phyloP scores from a whole-genome alignment of 2,113 vertebrate genomes.

The Tautogolabrus adspersus region DNA sequence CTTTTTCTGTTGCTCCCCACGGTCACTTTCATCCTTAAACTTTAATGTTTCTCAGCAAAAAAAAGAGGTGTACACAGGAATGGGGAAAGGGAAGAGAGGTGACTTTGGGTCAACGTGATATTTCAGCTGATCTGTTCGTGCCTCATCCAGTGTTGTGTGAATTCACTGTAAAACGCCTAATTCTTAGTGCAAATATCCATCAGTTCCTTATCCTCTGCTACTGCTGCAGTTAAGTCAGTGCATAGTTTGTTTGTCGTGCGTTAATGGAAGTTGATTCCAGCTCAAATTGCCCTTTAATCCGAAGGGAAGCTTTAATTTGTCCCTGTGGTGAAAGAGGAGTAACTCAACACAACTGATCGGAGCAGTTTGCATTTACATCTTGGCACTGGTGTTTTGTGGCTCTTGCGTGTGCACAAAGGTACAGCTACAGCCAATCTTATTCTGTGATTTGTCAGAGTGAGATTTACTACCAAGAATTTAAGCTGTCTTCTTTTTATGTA shows the following conservation, averaged over 20 bases:
- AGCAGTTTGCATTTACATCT: conserved; percentile 20
- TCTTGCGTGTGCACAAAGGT: conserved; percentile 1
- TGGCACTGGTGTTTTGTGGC: conserved; percentile 9
- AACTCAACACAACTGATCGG: conserved; percentile 5
- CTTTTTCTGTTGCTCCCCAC: conserved; percentile 40
- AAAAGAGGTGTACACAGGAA: conserved; percentile 15
- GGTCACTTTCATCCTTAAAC: conserved; percentile 43
- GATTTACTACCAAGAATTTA: neutral
- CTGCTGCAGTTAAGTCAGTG: conserved; percentile 28
- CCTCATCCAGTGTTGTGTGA: conserved; percentile 37
- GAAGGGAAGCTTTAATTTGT: conserved; percentile 62
- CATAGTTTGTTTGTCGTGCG: conserved; percentile 49
- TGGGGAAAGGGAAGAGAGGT: conserved; percentile 22
- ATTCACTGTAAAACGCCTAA: conserved; percentile 20
- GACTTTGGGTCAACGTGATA: conserved; percentile 39
- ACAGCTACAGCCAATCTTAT: neutral
- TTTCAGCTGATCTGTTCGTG: conserved; percentile 35
- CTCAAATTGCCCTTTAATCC: conserved; percentile 67
- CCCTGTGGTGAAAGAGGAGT: conserved; percentile 30
- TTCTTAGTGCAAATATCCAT: conserved; percentile 63
- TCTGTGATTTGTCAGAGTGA: conserved; percentile 8
- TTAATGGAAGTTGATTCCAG: conserved; percentile 62
- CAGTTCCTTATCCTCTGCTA: conserved; percentile 35
- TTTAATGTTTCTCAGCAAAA: conserved; percentile 22
- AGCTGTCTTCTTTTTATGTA: neutral